Percentiles rank a stretch among this genome's conserved stretches.
Conservation (phyloP, 53 echinoderm and acorn worm genomes). For the Zoroaster sp. region DNA sequence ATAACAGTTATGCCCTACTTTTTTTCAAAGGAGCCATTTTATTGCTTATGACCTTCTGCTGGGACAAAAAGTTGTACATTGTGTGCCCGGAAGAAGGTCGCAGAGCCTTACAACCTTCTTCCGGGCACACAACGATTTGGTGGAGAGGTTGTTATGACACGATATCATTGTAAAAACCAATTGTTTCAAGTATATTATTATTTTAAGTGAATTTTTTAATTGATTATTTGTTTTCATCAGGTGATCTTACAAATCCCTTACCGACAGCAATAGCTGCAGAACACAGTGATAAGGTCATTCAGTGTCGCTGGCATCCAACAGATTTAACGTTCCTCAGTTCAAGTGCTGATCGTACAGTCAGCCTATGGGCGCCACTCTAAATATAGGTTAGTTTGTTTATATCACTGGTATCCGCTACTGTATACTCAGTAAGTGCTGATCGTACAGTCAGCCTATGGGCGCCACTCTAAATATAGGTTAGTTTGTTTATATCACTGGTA, state of each 20-base stretch:
- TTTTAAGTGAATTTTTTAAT: neutral
- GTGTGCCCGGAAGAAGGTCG: too few species aligned
- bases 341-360: constrained; percentile 89
- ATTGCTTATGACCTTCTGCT: too few species aligned
- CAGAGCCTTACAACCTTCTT: too few species aligned
- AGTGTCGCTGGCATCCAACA: constrained; percentile 92
- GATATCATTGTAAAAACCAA: neutral
- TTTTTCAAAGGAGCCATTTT: too few species aligned
- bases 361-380: neutral
- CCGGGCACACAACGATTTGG: too few species aligned
- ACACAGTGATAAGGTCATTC: constrained; percentile 95
- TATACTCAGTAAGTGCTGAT: constrained; percentile 90
- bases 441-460: constrained; percentile 63
- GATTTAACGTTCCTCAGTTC: constrained; percentile 87
- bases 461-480: too few species aligned
- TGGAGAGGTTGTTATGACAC: neutral
- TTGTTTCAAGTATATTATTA: neutral
- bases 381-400: neutral
- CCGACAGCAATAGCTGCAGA: constrained; percentile 70
- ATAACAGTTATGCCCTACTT: too few species aligned
- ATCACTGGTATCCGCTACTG: constrained; percentile 85
- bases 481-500: constrained; percentile 85
- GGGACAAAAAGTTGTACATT: too few species aligned
- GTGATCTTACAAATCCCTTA: constrained; percentile 81
- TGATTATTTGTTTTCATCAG: constrained; percentile 14